Base-by-base conservation (phyloP, 2,888 invertebrate species). In the Philereme vetulata region DNA sequence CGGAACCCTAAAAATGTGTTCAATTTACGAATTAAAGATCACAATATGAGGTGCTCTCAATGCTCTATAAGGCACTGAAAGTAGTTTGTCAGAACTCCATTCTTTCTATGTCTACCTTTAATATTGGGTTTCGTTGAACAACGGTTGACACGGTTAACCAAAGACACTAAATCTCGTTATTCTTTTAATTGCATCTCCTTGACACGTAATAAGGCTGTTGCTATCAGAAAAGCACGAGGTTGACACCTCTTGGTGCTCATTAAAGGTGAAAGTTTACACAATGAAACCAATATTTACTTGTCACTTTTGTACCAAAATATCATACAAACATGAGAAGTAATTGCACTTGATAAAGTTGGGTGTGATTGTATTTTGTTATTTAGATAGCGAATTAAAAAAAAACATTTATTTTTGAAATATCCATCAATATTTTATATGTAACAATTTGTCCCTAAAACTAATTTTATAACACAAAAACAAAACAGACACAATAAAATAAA, bases 261-360 rank as follows among this genome's bases (percentile, higher is more conserved):
- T 80, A 78, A 76, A 74, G 77, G 78, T 80, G 79, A 80, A 80
- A 80, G 80, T 78, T 77, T 74, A 80, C 75, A 76, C 76, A 80
- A 74, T 72, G 74, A 72, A 74, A 73, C 68, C 68, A 72, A 76
- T 77, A 77, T 80, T 78, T 77, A 76, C 75, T 67, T 60, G 64
- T 66, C 67, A 53, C 36, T 21, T 40, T 35, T 51, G 49, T 60
- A 11, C 48, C 49, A 58, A 65, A 52, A 52, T 62, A 64, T 53
- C 57, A 57, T 43, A 56, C 52, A 50, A 56, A 72, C 70, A 55
- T 11, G 45, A 45, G 51, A 58, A 57, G 43, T 61, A 51, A 54
- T 58, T 62, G 44, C 35, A 4, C 5, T 54, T 60, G 50, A 45
- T 54, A 60, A 54, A 50, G 9, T 38, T 53, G 5, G 11, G 35